A percentile compares a stretch with the other conserved stretches of the same genome.
Conservation (phyloP, 2,113 vertebrate genomes). For the Tychaedon coryphoeus region DNA sequence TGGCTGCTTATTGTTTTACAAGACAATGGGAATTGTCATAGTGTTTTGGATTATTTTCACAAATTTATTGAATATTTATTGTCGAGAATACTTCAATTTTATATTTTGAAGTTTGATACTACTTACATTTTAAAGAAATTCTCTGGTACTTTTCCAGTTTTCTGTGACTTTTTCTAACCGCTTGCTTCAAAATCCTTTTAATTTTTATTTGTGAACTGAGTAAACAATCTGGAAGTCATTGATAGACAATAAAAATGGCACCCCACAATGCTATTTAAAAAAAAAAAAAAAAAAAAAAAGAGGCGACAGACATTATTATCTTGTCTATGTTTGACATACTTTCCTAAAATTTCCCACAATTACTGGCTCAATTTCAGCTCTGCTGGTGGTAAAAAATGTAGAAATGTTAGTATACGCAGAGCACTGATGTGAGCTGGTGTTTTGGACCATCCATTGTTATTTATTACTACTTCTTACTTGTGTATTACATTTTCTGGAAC, state of each 20-base stretch:
- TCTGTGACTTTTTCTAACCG: background rate
- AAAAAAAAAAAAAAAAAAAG: background rate
- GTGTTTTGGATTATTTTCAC: slow-evolving; percentile 31
- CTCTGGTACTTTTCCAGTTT: slow-evolving; percentile 11
- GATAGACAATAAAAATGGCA: slow-evolving; percentile 54
- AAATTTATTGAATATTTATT: slow-evolving; percentile 52
- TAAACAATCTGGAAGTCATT: slow-evolving; percentile 59
- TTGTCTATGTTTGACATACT: slow-evolving; percentile 49
- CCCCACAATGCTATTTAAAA: background rate
- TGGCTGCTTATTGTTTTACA: slow-evolving; percentile 44
- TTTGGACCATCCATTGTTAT: background rate
- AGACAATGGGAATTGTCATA: slow-evolving; percentile 47
- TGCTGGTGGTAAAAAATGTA: slow-evolving; percentile 37
- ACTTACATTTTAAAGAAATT: slow-evolving; percentile 9
- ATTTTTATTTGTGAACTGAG: slow-evolving; percentile 26
- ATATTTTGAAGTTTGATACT: slow-evolving; percentile 15
- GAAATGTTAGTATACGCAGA: background rate
- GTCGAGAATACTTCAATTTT: slow-evolving; percentile 1
- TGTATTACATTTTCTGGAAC: background rate
- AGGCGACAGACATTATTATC: slow-evolving; percentile 9
- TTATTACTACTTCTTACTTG: slow-evolving; percentile 1
- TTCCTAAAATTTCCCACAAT: slow-evolving; percentile 56
- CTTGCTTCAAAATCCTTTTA: background rate
- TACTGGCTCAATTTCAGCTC: slow-evolving; percentile 23
- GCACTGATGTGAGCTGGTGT: background rate